Conservation (phyloP, 2,797 vertebrate species). For the Tragopan temminckii region DNA sequence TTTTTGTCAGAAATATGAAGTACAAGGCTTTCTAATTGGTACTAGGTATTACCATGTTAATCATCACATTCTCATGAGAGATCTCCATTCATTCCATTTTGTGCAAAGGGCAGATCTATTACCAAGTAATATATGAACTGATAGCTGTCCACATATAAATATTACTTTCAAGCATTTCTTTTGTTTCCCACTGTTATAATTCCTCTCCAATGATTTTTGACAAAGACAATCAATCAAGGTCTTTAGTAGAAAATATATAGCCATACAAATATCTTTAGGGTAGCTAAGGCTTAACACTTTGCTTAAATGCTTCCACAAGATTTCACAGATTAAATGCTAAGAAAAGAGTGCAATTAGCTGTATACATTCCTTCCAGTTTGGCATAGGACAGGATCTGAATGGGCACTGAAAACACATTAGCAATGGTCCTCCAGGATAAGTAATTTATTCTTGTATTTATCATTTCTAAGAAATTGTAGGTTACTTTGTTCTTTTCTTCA, state of each 20-base stretch:
- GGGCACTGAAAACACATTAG: neutral
- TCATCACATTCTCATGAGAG: neutral
- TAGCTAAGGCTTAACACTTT: too few relatives aligned
- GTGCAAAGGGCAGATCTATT: neutral
- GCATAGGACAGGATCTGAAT: neutral
- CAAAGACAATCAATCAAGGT: neutral
- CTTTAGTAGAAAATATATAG: neutral
- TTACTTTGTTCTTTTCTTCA: neutral
- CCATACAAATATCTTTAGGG: neutral
- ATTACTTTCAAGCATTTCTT: neutral
- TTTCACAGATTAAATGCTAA: neutral
- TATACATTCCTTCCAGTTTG: neutral
- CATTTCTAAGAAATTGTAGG: neutral
- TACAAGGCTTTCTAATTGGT: neutral
- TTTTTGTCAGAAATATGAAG: neutral
- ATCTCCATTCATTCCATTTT: neutral
- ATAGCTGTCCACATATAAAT: neutral
- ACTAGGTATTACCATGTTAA: neutral
- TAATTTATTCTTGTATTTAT: neutral
- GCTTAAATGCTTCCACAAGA: neutral
- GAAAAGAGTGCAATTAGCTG: neutral
- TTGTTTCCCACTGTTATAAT: neutral
- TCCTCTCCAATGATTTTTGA: neutral
- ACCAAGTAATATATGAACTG: neutral
- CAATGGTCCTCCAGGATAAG: conserved; percentile 6